Conservation (phyloP, 2,797 vertebrate genomes). For the Paramormyrops hopkinsi region DNA sequence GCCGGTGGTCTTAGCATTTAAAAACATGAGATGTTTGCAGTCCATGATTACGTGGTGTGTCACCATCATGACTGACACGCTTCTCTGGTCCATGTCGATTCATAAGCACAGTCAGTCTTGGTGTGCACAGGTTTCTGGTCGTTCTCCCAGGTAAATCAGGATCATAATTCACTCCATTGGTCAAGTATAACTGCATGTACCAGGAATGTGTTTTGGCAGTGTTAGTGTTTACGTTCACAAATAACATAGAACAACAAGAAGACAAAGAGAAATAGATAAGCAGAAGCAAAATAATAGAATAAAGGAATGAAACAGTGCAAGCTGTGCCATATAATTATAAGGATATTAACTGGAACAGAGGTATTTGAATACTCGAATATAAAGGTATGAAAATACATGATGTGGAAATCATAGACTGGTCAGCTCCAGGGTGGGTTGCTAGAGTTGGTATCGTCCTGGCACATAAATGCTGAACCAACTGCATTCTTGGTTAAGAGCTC, state of each 20-base stretch:
- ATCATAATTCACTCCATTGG: not conserved
- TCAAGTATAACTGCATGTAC: not conserved
- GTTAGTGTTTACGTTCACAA: not conserved
- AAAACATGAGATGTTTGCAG: not conserved
- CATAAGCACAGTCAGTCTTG: not conserved
- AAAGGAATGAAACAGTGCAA: not conserved
- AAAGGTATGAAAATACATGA: not conserved
- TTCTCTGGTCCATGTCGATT: not conserved
- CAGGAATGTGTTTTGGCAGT: not conserved
- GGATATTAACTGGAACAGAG: not conserved
- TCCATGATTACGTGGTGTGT: not conserved
- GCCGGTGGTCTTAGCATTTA: not conserved
- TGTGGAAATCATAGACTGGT: not conserved
- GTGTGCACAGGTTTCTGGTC: not conserved
- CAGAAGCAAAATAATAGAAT: not conserved
- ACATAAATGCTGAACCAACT: not conserved
- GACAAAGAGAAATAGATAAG: not conserved
- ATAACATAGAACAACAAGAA: not conserved
- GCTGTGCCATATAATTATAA: not conserved
- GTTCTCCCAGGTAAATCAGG: not conserved
- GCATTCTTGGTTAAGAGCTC: not conserved
- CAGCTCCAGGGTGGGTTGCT: not conserved
- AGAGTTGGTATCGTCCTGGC: not conserved
- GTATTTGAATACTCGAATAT: not conserved
- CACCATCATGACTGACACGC: not conserved